Conservation (phyloP, 2,797 vertebrate genomes). For the Tangara arthus region DNA sequence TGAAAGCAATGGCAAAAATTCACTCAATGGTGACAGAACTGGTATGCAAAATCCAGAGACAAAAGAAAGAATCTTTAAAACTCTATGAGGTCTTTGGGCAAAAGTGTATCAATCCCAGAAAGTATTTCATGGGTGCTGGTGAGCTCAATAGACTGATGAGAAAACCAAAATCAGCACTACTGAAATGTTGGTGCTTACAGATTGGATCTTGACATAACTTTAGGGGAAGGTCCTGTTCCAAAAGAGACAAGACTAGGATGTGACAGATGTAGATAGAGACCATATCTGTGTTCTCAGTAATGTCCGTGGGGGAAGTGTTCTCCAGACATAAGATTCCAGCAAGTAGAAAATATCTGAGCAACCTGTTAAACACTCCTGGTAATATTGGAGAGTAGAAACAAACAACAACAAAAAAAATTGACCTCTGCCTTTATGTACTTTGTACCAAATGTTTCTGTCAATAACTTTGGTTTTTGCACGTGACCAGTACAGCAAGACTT, state of each 20-base stretch:
- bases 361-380: not conserved
- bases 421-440: not conserved
- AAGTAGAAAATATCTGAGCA: not conserved
- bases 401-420: fast-evolving
- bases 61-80: not conserved
- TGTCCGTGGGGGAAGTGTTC: not conserved
- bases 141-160: not conserved
- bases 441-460: not conserved
- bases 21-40: not conserved
- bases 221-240: not conserved
- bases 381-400: not conserved
- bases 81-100: not conserved
- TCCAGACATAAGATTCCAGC: not conserved
- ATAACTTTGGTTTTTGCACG: not conserved
- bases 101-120: not conserved
- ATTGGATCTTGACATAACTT: not conserved
- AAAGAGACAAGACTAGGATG: not conserved
- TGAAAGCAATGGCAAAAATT: not conserved
- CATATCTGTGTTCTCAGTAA: not conserved
- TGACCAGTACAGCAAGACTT: not conserved
- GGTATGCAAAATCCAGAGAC: not conserved
- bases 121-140: not conserved
- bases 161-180: not conserved
- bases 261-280: not conserved
- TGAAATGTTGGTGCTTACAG: not conserved